Percentiles rank a stretch among this genome's conserved stretches.
phyloP scores from a whole-genome alignment of 2,797 vertebrate genomes.

The Muscicapa comitata region DNA sequence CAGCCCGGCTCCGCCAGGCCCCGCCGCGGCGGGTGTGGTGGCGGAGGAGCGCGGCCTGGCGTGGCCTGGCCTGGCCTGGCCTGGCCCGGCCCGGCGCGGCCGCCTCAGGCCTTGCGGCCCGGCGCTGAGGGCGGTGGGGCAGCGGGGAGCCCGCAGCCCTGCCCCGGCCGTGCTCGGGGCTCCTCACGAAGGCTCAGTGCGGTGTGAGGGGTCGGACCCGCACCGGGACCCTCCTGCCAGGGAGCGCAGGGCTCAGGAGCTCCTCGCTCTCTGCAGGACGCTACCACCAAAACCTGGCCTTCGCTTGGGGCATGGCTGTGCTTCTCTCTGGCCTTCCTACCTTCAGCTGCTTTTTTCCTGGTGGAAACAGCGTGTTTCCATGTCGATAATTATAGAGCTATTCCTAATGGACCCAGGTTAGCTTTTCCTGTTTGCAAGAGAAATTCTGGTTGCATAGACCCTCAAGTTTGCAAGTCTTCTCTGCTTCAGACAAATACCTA shows the following conservation, averaged over 20 bases:
- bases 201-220: neutral
- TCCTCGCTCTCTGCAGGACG: neutral
- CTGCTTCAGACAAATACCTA: neutral
- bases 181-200: neutral
- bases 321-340: fast-evolving
- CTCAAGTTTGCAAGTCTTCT: neutral
- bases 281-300: fast-evolving
- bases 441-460: neutral
- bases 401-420: no score
- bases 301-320: fast-evolving
- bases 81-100: fast-evolving
- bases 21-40: neutral
- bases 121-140: neutral
- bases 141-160: neutral
- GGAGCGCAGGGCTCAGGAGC: neutral
- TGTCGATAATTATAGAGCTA: fast-evolving
- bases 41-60: fast-evolving
- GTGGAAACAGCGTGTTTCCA: fast-evolving
- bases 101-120: neutral
- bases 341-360: no score
- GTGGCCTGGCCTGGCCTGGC: fast-evolving
- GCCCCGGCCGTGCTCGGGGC: neutral
- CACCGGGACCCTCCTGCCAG: neutral
- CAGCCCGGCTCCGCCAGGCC: neutral
- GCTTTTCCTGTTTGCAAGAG: neutral